These are phyloP conservation scores for Acleris emargana DNA, from an alignment of 2,888 invertebrate genomes.

Conservation along the genomic window DNA sequence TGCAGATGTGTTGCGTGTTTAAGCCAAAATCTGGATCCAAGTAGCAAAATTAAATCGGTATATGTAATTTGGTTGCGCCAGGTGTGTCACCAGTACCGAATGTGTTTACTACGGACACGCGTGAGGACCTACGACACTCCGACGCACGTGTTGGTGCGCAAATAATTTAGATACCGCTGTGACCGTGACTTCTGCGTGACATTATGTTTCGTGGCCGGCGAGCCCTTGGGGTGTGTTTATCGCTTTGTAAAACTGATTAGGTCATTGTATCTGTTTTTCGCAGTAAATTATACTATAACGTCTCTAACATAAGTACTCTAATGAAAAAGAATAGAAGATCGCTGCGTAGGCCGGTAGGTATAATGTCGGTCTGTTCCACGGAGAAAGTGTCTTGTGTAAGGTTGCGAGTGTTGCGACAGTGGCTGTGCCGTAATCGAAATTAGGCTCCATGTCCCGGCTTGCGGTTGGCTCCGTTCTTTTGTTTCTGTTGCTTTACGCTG, in stretches of 20 bases:
- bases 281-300: background rate
- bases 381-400: constrained; percentile 58
- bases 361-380: constrained; percentile 51
- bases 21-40: too few species aligned
- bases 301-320: background rate
- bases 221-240: constrained; percentile 48
- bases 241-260: constrained; percentile 37
- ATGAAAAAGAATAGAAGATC: constrained; percentile 3
- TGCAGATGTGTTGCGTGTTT: background rate
- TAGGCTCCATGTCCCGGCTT: constrained; percentile 33
- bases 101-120: constrained; percentile 28
- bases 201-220: constrained; percentile 37
- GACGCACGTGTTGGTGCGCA: constrained; percentile 40
- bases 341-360: constrained; percentile 23
- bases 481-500: constrained; percentile 23
- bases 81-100: background rate
- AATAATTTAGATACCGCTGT: constrained; percentile 39
- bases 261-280: constrained; percentile 37
- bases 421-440: constrained; percentile 49
- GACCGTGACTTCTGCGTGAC: constrained; percentile 51
- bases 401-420: constrained; percentile 50
- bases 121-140: constrained; percentile 46
- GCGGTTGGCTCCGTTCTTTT: constrained; percentile 31
- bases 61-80: background rate
- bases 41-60: background rate